phyloP scores from a whole-genome alignment of 2,888 invertebrate species.

The Dolichomitus sp. region DNA sequence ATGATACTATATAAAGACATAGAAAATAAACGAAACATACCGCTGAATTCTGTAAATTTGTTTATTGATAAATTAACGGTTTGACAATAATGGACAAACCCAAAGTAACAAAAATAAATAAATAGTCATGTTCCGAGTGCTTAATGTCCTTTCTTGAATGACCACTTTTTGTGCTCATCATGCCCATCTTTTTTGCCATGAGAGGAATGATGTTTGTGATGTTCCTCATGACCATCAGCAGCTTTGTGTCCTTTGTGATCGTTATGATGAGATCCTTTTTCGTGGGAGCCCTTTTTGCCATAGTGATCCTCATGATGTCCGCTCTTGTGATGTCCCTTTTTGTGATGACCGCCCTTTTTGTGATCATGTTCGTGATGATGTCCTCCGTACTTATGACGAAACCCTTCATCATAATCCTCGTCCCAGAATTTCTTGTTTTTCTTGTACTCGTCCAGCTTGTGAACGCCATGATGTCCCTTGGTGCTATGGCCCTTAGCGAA shows the following conservation, averaged over 20 bases:
- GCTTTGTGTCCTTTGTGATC: constrained; percentile 90
- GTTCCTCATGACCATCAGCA: constrained; percentile 89
- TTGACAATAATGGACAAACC: not conserved
- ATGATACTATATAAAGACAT: not conserved
- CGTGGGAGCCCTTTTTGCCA: constrained; percentile 90
- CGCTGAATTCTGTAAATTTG: not conserved
- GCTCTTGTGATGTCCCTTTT: constrained; percentile 89
- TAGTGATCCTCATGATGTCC: constrained; percentile 91
- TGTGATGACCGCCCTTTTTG: constrained; percentile 90
- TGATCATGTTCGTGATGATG: constrained; percentile 90
- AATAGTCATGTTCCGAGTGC: constrained; percentile 78
- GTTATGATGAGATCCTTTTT: constrained; percentile 90
- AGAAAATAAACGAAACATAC: not conserved
- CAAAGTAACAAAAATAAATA: constrained; percentile 76
- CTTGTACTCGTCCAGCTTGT: constrained; percentile 90
- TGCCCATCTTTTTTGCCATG: constrained; percentile 89
- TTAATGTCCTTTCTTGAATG: constrained; percentile 82
- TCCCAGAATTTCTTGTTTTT: constrained; percentile 93
- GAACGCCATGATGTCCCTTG: constrained; percentile 92
- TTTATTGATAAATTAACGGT: constrained; percentile 1
- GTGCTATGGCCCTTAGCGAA: constrained; percentile 95
- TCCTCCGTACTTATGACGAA: constrained; percentile 94
- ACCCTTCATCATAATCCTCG: constrained; percentile 91
- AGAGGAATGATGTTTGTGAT: constrained; percentile 88
- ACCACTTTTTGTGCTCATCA: constrained; percentile 87